phyloP scores from a whole-genome alignment of 1,140 invertebrate species.

The Kradibia gibbosae region DNA sequence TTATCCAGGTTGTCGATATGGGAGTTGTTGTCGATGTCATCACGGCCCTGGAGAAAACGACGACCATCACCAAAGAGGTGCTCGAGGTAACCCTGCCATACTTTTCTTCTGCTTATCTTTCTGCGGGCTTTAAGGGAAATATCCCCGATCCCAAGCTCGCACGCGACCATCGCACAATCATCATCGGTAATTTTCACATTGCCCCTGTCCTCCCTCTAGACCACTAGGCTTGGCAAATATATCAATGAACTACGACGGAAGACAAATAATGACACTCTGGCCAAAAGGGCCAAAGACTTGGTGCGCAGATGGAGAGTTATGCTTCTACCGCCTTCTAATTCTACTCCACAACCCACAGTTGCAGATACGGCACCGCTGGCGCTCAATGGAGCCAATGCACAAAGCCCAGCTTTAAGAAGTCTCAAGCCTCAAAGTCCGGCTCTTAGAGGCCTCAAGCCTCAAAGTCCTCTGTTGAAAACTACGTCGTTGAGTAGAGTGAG shows the following conservation, averaged over 20 bases:
- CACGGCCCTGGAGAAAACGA: constrained; percentile 90
- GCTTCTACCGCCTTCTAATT: constrained; percentile 76
- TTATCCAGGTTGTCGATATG: constrained; percentile 94
- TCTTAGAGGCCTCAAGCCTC: constrained; percentile 64
- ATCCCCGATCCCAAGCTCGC: too few relatives aligned
- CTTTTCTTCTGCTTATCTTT: too few relatives aligned
- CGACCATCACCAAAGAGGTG: constrained; percentile 94
- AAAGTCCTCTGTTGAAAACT: constrained; percentile 67
- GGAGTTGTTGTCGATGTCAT: constrained; percentile 92
- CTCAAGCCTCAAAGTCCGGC: constrained; percentile 68
- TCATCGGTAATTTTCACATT: not conserved
- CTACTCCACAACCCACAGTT: constrained; percentile 63
- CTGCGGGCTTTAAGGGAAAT: too few relatives aligned
- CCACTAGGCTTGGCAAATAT: constrained; percentile 92
- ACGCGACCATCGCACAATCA: too few relatives aligned
- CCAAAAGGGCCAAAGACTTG: constrained; percentile 90
- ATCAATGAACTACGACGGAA: constrained; percentile 92
- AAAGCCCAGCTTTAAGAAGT: constrained; percentile 64
- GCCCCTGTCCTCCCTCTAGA: constrained; percentile 67
- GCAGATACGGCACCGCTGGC: constrained; percentile 65
- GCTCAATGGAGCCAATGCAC: constrained; percentile 68
- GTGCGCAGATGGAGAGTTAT: constrained; percentile 92
- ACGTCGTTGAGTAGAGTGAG: constrained; percentile 64
- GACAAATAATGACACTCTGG: constrained; percentile 86
- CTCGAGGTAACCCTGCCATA: constrained; percentile 81